Conservation (phyloP, 2,113 vertebrate species). For the Nestor notabilis region DNA sequence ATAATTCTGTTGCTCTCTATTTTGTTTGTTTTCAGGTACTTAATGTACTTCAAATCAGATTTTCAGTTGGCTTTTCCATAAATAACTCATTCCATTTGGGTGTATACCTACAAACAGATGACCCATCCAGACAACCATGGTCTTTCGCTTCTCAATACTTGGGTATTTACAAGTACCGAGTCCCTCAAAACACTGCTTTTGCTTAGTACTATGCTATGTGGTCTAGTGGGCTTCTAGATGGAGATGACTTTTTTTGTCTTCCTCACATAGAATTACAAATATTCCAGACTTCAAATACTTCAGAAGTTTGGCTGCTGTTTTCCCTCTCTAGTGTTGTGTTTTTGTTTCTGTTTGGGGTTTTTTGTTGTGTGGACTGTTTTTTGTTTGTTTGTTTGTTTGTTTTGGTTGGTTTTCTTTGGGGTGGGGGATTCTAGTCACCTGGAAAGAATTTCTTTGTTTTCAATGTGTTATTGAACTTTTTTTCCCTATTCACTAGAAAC, state of each 20-base stretch:
- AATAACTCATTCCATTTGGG: neutral
- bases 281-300: neutral
- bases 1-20: neutral
- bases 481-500: neutral
- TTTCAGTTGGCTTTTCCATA: neutral
- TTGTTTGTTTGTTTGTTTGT: neutral
- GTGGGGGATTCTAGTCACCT: neutral
- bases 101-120: neutral
- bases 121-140: neutral
- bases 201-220: neutral
- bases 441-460: neutral
- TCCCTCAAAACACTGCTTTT: neutral
- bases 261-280: neutral
- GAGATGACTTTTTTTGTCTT: neutral
- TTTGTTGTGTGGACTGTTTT: neutral
- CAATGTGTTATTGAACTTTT: neutral
- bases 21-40: neutral
- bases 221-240: neutral
- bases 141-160: neutral
- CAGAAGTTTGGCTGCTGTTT: neutral
- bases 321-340: neutral
- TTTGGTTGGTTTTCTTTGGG: neutral
- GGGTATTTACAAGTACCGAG: neutral
- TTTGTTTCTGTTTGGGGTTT: neutral
- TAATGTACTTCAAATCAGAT: neutral